Evolutionary conservation across 2,888 invertebrate species (phyloP), one percentile per base, ranked within the genome.

Genomic region (Papilio demoleus): DNA sequence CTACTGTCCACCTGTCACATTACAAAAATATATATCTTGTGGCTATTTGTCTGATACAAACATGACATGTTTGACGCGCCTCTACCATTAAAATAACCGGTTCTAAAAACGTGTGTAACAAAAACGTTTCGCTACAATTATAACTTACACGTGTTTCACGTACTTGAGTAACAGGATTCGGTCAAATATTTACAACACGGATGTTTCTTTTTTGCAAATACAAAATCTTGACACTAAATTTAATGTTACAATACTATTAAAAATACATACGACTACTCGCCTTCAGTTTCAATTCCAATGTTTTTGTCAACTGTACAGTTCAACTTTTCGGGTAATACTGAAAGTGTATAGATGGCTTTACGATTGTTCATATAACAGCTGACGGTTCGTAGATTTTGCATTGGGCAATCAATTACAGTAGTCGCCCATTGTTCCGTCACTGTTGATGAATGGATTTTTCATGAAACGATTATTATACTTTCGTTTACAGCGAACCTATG

Each of bases 61-160:
- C 17, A 8, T 17, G 83, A 84, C 86, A 83, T 73, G 67, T 76
- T 75, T 70, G 70, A 70, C 70, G 75, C 75, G 75, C 74, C 71
- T 73, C 74, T 74, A 74, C 72, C 72, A 71, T 71, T 75, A 81
- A 75, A 76, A 80, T 80, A 84, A 87, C 84, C 79, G 81, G 83
- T 82, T 81, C 73, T 74, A 77, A 77, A 75, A 78, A 80, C 73
- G 76, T 75, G 67, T 61, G 22, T 56, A 67, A 42, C 56, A 17
- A 24, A 40, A 56, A 56, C 4, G 27, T 11, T 53, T 53, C 27
- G 31, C 5, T 17, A n/a, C 31, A 56, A 56, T 56, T 56, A 56
- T 17, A 27, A 19, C n/a, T n/a, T 27, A 56, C n/a, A 56, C 31
- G 53, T 53, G 53, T 31, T 56, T 56, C 9, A 27, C 6, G 47